Conservation (phyloP, 2,113 vertebrate species). For the Saccopteryx bilineata region DNA sequence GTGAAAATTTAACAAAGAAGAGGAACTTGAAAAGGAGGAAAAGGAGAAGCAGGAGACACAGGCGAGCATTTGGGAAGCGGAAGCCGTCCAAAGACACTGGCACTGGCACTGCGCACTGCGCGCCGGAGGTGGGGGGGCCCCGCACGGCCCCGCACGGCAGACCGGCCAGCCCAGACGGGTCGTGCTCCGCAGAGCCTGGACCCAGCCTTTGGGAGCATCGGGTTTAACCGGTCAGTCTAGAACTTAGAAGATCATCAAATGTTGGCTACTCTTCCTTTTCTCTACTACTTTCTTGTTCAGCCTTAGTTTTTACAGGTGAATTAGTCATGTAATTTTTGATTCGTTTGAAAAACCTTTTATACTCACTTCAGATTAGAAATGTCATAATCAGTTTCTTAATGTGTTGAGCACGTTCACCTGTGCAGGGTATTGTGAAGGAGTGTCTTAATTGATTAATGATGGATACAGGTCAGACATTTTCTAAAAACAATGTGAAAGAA, state of each 20-base stretch:
- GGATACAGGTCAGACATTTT: neutral
- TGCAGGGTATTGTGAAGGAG: neutral
- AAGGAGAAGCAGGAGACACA: too few relatives aligned
- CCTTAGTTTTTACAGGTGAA: neutral
- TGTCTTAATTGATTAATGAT: neutral
- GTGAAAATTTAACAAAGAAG: too few relatives aligned
- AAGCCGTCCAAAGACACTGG: too few relatives aligned
- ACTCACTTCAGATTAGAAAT: neutral
- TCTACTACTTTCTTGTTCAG: neutral
- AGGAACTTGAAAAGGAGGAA: too few relatives aligned
- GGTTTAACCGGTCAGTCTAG: too few relatives aligned
- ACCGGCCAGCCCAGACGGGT: too few relatives aligned
- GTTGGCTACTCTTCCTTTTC: neutral
- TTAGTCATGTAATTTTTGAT: neutral
- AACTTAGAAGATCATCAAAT: neutral
- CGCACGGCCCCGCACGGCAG: too few relatives aligned
- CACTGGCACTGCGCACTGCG: too few relatives aligned
- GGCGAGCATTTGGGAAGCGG: too few relatives aligned
- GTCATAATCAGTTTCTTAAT: neutral
- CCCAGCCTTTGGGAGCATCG: too few relatives aligned
- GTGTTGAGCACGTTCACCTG: neutral
- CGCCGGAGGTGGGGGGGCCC: too few relatives aligned
- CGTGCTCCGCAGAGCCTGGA: too few relatives aligned
- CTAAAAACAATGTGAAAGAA: neutral
- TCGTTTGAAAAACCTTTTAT: neutral